Evolutionary conservation across 2,113 vertebrate species (phyloP).

Genomic region (Stercorarius parasiticus): DNA sequence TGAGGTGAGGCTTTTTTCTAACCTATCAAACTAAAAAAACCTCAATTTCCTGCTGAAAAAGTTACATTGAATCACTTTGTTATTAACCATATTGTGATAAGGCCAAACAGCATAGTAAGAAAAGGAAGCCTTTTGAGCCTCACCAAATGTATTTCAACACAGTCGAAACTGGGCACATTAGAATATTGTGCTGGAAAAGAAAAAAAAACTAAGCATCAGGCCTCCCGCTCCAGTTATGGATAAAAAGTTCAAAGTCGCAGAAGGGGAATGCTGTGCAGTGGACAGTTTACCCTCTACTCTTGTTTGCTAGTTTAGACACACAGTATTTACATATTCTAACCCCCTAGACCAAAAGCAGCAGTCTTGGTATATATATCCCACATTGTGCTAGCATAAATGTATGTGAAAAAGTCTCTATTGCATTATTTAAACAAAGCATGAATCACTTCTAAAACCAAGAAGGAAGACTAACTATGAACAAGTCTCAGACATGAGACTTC

Average conservation of each 20-base stretch:
- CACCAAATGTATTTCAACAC: not conserved
- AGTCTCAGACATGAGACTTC: not conserved
- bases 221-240: not conserved
- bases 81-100: not conserved
- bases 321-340: not conserved
- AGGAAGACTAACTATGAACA: not conserved
- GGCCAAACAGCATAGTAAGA: not conserved
- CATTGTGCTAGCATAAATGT: not conserved
- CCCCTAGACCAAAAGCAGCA: not conserved
- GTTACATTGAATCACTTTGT: not conserved
- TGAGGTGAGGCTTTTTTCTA: not conserved
- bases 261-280: not conserved
- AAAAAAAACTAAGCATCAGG: not conserved
- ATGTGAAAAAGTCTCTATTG: not conserved
- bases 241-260: not conserved
- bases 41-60: conserved; percentile 10
- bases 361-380: not conserved
- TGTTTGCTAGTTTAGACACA: not conserved
- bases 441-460: not conserved
- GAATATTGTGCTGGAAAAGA: not conserved
- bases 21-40: not conserved
- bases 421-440: not conserved
- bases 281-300: not conserved
- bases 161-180: not conserved
- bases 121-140: not conserved